Evolutionary conservation across 2,888 invertebrate genomes (phyloP), one percentile per base, ranked within the genome.

Genomic region (Rotaria magnacalcarata): DNA sequence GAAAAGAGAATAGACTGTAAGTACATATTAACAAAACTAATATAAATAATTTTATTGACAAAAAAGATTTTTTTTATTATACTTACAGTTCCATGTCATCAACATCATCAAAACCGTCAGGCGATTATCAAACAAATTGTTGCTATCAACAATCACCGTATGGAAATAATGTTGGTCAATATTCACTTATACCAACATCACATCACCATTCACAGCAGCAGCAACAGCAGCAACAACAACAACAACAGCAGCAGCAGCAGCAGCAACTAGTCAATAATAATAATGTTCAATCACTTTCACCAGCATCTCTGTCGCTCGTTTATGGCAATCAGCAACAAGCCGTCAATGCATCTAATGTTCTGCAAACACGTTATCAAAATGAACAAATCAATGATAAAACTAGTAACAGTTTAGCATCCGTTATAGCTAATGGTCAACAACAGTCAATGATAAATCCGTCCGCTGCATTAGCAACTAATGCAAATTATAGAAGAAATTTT

Each of bases 401-500:
- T 8, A 80, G n/a, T 80, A 80, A 47, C 47, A 80, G 47, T 80
- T n/a, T n/a, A 47, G 24, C 47, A 43, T 14, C 43, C n/a, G 34
- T 34, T 2, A 34, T 67, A 27, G 2, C 34, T 16, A 67, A 67
- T 67, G 67, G 67, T 34, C 67, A 67, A 34, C 34, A 67, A 34
- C 14, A 27, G 16, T 67, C 34, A 27, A 67, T 67, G 34, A 27
- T 27, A 67, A 67, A 67, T 67, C 27, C 14, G 2, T 10, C 67
- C 5, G 16, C 67, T 16, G 6, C 67, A 67, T 67, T 67, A 47
- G 24, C 85, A 19, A 58, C 86, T 14, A 50, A 54, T 21, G 84
- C 86, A 14, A 67, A 47, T 6, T 86, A 86, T 67, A 84, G 85
- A 47, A 84, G 86, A 27, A 86, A 86, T 84, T 84, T 86, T 60